Evolutionary conservation across 2,113 vertebrate species (phyloP).

Genomic region (Phodopus roborovskii): DNA sequence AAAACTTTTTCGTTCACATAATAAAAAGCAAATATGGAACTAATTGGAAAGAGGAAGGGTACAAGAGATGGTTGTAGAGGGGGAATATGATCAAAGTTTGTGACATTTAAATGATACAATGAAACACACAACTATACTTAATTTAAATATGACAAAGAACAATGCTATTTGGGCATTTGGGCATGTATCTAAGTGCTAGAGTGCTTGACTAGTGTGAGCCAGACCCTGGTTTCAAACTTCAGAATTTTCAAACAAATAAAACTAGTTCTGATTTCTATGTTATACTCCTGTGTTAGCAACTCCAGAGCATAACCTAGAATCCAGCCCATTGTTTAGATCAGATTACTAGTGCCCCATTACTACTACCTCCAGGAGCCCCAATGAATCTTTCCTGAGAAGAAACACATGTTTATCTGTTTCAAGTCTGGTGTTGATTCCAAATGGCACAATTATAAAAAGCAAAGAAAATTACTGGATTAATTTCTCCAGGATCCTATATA

Average conservation of each 20-base stretch:
- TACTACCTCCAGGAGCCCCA: neutral
- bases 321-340: neutral
- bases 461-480: neutral
- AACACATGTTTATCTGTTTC: neutral
- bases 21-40: neutral
- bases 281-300: neutral
- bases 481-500: neutral
- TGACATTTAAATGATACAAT: neutral
- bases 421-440: neutral
- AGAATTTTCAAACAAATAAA: neutral
- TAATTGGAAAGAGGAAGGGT: neutral
- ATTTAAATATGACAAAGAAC: neutral
- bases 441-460: neutral
- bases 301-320: neutral
- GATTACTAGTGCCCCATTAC: neutral
- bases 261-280: neutral
- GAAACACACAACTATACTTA: neutral
- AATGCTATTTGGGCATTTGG: neutral
- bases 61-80: neutral
- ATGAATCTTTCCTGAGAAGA: neutral
- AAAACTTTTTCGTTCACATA: neutral
- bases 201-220: neutral
- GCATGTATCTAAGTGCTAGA: neutral
- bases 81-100: neutral
- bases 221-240: neutral